These are phyloP conservation scores for Pholis gunnellus DNA, from an alignment of 2,113 vertebrate species.

Conservation along the genomic window DNA sequence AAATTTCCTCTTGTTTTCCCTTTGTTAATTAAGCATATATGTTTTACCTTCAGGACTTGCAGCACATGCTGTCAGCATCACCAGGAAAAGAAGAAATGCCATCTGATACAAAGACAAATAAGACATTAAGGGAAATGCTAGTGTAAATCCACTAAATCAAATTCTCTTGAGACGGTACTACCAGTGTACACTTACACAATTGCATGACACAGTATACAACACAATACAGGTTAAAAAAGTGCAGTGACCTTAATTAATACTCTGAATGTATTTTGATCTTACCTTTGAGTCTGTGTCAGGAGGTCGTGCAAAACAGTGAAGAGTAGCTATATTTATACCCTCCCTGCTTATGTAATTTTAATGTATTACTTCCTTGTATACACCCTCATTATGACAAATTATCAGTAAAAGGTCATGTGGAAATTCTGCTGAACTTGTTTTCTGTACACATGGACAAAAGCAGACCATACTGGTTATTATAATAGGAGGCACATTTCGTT, in stretches of 20 bases:
- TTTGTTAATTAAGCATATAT: neutral
- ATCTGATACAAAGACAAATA: slow-evolving; percentile 55
- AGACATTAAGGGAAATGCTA: neutral
- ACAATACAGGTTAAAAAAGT: neutral
- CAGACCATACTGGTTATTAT: neutral
- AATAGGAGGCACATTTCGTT: neutral
- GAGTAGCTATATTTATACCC: neutral
- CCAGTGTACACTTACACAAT: neutral
- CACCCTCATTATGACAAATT: too few species aligned
- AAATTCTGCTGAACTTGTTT: too few species aligned
- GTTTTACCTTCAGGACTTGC: slow-evolving; percentile 50
- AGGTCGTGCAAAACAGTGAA: neutral
- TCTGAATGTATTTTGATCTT: neutral
- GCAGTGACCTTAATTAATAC: neutral
- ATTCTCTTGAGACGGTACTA: neutral
- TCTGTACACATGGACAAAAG: too few species aligned
- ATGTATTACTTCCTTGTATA: neutral
- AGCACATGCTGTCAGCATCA: slow-evolving; percentile 46
- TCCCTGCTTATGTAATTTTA: neutral
- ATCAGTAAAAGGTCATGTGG: too few species aligned
- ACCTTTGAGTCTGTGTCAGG: neutral
- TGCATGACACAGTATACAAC: neutral
- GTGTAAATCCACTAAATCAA: neutral
- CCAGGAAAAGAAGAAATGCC: slow-evolving; percentile 41
- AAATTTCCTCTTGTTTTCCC: neutral